phyloP scores from a whole-genome alignment of 1,140 invertebrate genomes.

The Arion vulgaris region DNA sequence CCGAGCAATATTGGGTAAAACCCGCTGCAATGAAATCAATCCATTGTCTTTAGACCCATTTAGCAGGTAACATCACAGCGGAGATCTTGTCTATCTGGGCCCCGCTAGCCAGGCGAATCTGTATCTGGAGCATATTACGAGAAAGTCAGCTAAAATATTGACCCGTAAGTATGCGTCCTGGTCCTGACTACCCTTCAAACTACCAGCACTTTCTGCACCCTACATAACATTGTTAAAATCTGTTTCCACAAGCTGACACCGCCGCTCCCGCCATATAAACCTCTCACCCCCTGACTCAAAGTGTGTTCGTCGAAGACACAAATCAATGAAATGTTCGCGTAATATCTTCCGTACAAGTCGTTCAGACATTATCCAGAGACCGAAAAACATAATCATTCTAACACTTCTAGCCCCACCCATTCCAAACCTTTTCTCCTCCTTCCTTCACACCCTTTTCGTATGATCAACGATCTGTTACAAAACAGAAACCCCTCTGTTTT shows the following conservation, averaged over 20 bases:
- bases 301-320: not conserved
- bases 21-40: too few species aligned
- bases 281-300: not conserved
- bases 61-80: too few species aligned
- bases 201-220: too few species aligned
- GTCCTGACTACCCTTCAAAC: too few species aligned
- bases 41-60: too few species aligned
- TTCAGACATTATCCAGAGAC: not conserved
- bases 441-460: conserved; percentile 6
- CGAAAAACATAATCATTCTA: not conserved
- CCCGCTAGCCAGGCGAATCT: too few species aligned
- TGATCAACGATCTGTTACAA: not conserved
- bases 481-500: not conserved
- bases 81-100: too few species aligned
- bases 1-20: too few species aligned
- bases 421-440: not conserved
- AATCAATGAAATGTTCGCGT: not conserved
- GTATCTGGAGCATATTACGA: too few species aligned
- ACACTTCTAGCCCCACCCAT: not conserved
- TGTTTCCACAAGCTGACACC: not conserved
- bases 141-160: too few species aligned
- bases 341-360: not conserved
- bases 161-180: too few species aligned
- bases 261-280: not conserved
- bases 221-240: too few species aligned